These are phyloP conservation scores for Thaumatotibia leucotreta DNA, from an alignment of 1,140 invertebrate genomes.

Conservation along the genomic window DNA sequence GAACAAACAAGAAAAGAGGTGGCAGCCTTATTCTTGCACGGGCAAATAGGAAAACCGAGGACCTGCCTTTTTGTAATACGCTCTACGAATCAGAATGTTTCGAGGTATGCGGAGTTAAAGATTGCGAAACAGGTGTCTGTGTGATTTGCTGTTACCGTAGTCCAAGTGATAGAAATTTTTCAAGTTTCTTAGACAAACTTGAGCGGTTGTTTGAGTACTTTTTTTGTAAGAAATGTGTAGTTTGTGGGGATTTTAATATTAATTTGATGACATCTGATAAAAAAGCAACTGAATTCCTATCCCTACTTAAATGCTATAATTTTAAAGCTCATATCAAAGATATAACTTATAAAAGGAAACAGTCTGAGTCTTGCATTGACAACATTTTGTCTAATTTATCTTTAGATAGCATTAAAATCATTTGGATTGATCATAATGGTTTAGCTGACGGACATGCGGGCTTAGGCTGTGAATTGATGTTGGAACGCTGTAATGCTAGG, in stretches of 20 bases:
- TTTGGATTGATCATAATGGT: too few relatives aligned
- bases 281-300: not conserved
- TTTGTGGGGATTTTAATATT: constrained; percentile 2
- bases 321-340: not conserved
- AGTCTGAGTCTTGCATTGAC: constrained; percentile 5
- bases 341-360: not conserved
- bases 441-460: too few relatives aligned
- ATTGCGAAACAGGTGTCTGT: not conserved
- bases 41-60: not conserved
- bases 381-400: too few relatives aligned
- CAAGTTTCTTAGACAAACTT: not conserved
- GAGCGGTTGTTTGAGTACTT: too few relatives aligned
- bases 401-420: too few relatives aligned
- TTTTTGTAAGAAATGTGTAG: not conserved
- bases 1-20: not conserved
- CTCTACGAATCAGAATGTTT: not conserved
- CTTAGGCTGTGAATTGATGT: too few relatives aligned
- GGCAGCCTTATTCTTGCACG: not conserved
- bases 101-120: not conserved
- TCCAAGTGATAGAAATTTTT: not conserved
- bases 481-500: too few relatives aligned
- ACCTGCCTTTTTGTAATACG: not conserved
- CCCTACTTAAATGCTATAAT: not conserved
- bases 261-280: not conserved
- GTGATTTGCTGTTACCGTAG: not conserved